Evolutionary conservation across 2,888 invertebrate genomes (phyloP), one percentile per base, ranked within the genome.

Genomic region (Muscina levida): DNA sequence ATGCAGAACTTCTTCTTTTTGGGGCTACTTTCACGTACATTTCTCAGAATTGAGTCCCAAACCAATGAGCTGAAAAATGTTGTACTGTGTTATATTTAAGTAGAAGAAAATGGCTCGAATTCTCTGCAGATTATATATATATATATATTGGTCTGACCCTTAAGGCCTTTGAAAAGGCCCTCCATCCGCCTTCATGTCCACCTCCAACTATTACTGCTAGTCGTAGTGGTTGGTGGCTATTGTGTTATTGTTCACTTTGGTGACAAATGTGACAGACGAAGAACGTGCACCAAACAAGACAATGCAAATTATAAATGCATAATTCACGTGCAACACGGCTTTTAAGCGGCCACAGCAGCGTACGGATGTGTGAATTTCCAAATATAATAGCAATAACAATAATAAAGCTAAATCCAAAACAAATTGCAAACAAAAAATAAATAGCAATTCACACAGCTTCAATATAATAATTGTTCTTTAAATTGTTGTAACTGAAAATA

Each of bases 261-360:
- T 62, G 44, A 73, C 71, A 81, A 81, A 81, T 74, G 74, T 77
- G 77, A 81, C 74, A 81, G 77, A 75, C 72, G 56, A 56, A 75
- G 77, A 81, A 81, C 77, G 77, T 81, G 81, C 72, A 75, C 51
- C 74, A 74, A 68, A n/a, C 67, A 56, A 48, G 74, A 81, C 77
- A 77, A 77, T 77, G 65, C 31, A 77, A 81, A 81, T 81, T 81
- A 75, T 72, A 77, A 77, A 81, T 77, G 67, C 74, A 51, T 37
- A 56, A 77, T 74, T 71, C 81, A 81, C 81, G 81, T 81, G 81
- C 77, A 81, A 77, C 77, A 81, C 77, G 81, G 73, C 24, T 56
- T 72, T 71, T 42, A 11, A 31, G 17, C 1, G 26, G n/a, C 10
- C 5, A 15, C 6, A 11, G 6, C 2, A n/a, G 2, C 44, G 13